Conservation (phyloP, 2,797 vertebrate species). For the Megaceryle alcyon region DNA sequence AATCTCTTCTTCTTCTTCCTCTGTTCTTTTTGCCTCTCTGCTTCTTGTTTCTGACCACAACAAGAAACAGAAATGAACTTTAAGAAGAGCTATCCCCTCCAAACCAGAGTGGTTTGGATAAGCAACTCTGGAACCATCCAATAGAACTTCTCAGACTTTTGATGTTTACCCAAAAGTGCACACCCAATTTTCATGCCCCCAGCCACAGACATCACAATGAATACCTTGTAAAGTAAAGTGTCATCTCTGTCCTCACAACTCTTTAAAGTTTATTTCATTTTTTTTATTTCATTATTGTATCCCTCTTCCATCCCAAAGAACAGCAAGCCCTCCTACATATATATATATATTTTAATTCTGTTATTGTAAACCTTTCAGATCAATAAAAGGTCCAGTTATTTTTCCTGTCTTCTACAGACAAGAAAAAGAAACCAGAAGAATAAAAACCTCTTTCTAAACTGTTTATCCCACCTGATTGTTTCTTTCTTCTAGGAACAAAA, state of each 20-base stretch:
- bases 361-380: not conserved
- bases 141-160: not conserved
- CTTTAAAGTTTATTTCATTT: not conserved
- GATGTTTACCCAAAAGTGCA: not conserved
- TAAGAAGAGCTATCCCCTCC: not conserved
- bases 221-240: not conserved
- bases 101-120: not conserved
- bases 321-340: accelerated
- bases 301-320: not conserved
- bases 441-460: not conserved
- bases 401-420: not conserved
- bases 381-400: not conserved
- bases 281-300: not conserved
- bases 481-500: not conserved
- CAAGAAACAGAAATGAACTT: not conserved
- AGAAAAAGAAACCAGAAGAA: not conserved
- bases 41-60: not conserved
- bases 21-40: not conserved
- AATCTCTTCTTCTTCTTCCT: not conserved
- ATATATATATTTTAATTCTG: not conserved
- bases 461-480: not conserved
- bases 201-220: not conserved
- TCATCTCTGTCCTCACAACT: not conserved
- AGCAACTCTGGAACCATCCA: not conserved
- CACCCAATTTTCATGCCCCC: not conserved